Evolutionary conservation across 2,797 vertebrate genomes (phyloP), one percentile per base, ranked within the genome.

Genomic region (Anisognathus igniventris): DNA sequence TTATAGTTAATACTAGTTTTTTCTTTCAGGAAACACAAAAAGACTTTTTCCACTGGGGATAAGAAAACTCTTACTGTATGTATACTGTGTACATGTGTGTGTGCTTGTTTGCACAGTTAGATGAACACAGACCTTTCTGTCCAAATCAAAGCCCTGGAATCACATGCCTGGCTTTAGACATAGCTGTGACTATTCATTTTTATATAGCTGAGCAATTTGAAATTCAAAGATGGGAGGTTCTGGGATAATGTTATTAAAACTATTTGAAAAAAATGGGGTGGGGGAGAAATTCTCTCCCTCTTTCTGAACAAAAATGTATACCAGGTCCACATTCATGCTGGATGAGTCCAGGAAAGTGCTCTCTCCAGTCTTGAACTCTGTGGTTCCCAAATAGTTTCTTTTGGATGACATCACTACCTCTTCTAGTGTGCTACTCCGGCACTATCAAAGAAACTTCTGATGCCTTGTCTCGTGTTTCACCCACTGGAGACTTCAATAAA

Each of bases 401-500:
- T 4, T 22, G 44, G 75, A 70, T 86, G 87, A 77, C 54, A 57
- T 45, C 5, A 6, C 66, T 73, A 25, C 58, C 62, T 89, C 85
- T 90, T 78, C 66, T 70, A 91, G 88, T 2, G 17, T 48, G 62
- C 70, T 78, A 86, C 37, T 22, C 60, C 88, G 87, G 58, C 79
- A 81, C 64, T 80, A 93, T 88, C 74, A 92, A 93, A 93, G 56
- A 37, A 91, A 51, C 62, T 93, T 77, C 91, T 83, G 50, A 56
- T 95, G 92, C 82, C 79, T 81, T 45, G 73, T 88, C 85, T 87
- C 9, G 0, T 62, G 62, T 88, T 94, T 94, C 82, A 92, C 76
- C 73, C 87, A 92, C 79, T 81, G 88, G 70, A 88, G 91, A 66
- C 62, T 81, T 95, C 89, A 91, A 82, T 72, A 79, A 96, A 95